Conservation (phyloP, 2,888 invertebrate genomes). For the Drosophila robusta region DNA sequence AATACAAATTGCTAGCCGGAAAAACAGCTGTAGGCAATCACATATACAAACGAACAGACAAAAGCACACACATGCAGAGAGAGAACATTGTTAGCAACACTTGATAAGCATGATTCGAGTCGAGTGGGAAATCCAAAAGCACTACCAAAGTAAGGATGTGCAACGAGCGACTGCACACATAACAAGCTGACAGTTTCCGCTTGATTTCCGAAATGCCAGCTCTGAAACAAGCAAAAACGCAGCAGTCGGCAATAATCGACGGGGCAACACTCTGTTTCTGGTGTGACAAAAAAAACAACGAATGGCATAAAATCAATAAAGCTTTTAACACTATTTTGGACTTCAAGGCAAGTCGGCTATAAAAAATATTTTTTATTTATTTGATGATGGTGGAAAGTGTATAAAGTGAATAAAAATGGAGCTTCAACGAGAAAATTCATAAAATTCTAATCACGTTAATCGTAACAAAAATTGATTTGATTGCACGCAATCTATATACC, state of each 20-base stretch:
- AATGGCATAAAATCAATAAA: too few species aligned
- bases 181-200: constrained; percentile 51
- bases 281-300: too few species aligned
- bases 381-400: too few species aligned
- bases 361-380: too few species aligned
- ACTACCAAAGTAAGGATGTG: constrained; percentile 25
- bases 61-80: background rate
- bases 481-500: background rate
- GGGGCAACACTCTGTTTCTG: background rate
- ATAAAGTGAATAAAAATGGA: too few species aligned
- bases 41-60: constrained; percentile 6
- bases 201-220: constrained; percentile 1
- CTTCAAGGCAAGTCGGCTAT: too few species aligned
- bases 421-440: too few species aligned
- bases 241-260: background rate
- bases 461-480: too few species aligned
- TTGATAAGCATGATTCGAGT: constrained; percentile 55
- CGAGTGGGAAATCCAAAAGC: constrained; percentile 36
- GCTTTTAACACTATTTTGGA: too few species aligned
- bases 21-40: constrained; percentile 57
- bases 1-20: constrained; percentile 25
- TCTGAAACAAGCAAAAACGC: background rate
- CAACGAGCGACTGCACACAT: constrained; percentile 45
- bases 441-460: too few species aligned
- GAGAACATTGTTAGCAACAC: constrained; percentile 22